Evolutionary conservation across 2,113 vertebrate species (phyloP).

Genomic region (Rhea pennata): DNA sequence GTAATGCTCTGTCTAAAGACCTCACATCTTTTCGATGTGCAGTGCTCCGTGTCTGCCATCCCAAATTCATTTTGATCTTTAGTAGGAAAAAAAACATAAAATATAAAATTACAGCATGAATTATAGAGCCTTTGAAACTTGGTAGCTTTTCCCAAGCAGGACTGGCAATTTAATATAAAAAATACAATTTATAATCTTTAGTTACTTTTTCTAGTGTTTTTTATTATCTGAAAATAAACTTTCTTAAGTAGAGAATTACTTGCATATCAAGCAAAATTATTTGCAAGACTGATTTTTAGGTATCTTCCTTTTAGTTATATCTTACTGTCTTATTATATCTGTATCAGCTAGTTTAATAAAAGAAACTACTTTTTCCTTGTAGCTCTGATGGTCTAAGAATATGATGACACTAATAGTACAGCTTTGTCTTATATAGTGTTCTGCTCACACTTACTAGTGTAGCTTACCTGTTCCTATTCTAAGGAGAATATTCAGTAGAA

Average conservation of each 20-base stretch:
- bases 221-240: background rate
- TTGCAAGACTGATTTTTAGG: background rate
- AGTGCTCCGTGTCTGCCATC: background rate
- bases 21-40: background rate
- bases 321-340: background rate
- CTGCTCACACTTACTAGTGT: background rate
- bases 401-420: background rate
- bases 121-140: slow-evolving; percentile 11
- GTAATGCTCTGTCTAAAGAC: background rate
- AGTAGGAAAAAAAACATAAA: background rate
- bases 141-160: background rate
- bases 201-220: background rate
- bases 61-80: background rate
- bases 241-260: background rate
- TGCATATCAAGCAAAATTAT: background rate
- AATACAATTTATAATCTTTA: background rate
- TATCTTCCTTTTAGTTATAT: background rate
- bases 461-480: background rate
- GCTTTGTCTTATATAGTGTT: background rate
- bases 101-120: background rate
- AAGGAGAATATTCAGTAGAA: slow-evolving; percentile 23
- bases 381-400: background rate
- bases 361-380: background rate
- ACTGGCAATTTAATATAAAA: background rate
- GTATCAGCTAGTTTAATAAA: background rate